phyloP scores from a whole-genome alignment of 1,140 invertebrate genomes.

The Drosophila pallidifrons region DNA sequence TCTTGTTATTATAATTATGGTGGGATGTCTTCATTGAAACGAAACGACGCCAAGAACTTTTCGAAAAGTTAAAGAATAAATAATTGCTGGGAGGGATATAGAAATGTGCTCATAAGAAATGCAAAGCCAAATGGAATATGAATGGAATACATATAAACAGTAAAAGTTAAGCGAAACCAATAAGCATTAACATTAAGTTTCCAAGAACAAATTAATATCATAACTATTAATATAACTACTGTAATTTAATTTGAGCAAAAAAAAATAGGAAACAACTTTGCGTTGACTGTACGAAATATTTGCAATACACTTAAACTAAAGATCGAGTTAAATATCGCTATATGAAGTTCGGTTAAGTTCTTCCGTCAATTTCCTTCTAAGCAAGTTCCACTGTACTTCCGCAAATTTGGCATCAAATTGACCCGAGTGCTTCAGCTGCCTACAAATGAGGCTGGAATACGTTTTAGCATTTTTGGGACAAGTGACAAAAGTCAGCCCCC shows the following conservation, averaged over 20 bases:
- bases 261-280: too few species aligned
- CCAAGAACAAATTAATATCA: too few species aligned
- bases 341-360: too few species aligned
- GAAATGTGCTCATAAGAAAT: background rate
- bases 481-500: conserved; percentile 22
- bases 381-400: background rate
- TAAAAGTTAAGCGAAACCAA: too few species aligned
- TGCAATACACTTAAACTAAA: too few species aligned
- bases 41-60: background rate
- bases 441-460: conserved; percentile 27
- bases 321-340: too few species aligned
- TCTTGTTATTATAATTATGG: conserved; percentile 12
- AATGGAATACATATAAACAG: background rate
- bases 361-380: background rate
- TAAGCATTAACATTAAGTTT: too few species aligned
- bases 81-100: background rate
- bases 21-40: conserved; percentile 29
- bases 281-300: too few species aligned
- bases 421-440: background rate
- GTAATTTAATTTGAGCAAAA: too few species aligned
- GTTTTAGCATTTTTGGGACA: conserved; percentile 2
- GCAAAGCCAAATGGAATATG: background rate
- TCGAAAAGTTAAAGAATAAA: background rate
- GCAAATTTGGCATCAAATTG: conserved; percentile 4
- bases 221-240: too few species aligned